phyloP scores from a whole-genome alignment of 1,140 invertebrate species.

The Copidosoma floridanum region DNA sequence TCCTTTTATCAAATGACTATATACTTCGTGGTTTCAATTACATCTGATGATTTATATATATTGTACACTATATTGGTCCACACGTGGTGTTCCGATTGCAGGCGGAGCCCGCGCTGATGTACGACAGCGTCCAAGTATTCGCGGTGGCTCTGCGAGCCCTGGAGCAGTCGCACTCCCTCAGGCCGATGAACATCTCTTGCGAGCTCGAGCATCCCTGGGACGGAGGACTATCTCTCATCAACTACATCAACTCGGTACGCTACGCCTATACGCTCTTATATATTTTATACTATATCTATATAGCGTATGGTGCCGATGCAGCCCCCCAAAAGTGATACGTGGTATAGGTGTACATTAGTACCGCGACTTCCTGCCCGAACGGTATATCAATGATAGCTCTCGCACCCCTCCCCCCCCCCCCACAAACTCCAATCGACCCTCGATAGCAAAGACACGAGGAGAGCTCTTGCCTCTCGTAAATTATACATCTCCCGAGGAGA shows the following conservation, averaged over 20 bases:
- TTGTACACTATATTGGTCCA: slow-evolving; percentile 19
- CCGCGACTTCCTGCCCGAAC: no score
- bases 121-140: slow-evolving; percentile 77
- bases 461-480: slow-evolving; percentile 37
- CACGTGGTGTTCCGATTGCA: slow-evolving; percentile 52
- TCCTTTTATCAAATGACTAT: not conserved
- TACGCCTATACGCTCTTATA: no score
- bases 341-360: no score
- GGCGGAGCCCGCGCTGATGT: slow-evolving; percentile 77
- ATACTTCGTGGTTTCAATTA: not conserved
- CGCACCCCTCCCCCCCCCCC: not conserved
- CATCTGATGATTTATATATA: not conserved
- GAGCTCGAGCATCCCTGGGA: slow-evolving; percentile 73
- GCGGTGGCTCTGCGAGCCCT: slow-evolving; percentile 69
- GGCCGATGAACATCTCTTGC: slow-evolving; percentile 69
- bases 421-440: not conserved
- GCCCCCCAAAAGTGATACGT: no score
- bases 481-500: slow-evolving; percentile 39
- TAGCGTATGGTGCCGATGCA: no score
- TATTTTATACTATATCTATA: no score
- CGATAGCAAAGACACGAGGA: not conserved
- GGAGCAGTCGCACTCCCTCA: slow-evolving; percentile 64
- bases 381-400: not conserved
- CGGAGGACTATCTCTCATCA: slow-evolving; percentile 76
- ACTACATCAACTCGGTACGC: slow-evolving; percentile 77